A percentile compares a stretch with the other conserved stretches of the same genome.
These are phyloP conservation scores for Lateolabrax maculatus DNA, from an alignment of 2,797 vertebrate genomes.

Conservation along the genomic window DNA sequence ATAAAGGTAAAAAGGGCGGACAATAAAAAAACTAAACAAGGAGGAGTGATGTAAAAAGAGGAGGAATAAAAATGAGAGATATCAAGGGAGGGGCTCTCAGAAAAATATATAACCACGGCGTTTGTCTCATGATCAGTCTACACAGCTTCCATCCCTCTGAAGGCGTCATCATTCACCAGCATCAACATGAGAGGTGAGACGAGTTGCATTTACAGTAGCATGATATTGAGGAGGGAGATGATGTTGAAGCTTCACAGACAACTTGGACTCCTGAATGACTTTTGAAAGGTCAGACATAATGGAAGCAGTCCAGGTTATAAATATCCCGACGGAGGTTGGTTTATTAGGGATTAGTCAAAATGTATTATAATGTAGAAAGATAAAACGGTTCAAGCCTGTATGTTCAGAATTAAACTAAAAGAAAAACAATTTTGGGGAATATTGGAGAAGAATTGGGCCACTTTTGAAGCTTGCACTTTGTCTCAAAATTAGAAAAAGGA, in stretches of 20 bases:
- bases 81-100: conserved; percentile 50
- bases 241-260: background rate
- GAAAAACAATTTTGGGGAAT: background rate
- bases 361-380: background rate
- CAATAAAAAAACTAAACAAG: conserved; percentile 20
- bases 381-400: background rate
- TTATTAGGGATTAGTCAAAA: background rate
- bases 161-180: conserved; percentile 29
- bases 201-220: background rate
- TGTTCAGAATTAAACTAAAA: background rate
- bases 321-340: background rate
- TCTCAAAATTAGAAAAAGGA: background rate
- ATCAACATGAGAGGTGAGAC: conserved; percentile 84
- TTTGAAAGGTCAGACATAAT: background rate
- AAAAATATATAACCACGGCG: conserved; percentile 47
- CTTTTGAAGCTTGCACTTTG: background rate
- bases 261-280: background rate
- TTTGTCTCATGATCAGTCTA: conserved; percentile 20
- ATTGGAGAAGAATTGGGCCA: background rate
- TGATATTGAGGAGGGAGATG: background rate
- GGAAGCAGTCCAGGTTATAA: background rate
- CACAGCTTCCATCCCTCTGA: conserved; percentile 32
- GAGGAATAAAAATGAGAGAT: conserved; percentile 33
- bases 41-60: conserved; percentile 37
- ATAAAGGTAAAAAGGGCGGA: conserved; percentile 22